Percentiles rank a stretch among this genome's conserved stretches.
Conservation (phyloP, 2,113 vertebrate genomes). For the Anhinga rufa region DNA sequence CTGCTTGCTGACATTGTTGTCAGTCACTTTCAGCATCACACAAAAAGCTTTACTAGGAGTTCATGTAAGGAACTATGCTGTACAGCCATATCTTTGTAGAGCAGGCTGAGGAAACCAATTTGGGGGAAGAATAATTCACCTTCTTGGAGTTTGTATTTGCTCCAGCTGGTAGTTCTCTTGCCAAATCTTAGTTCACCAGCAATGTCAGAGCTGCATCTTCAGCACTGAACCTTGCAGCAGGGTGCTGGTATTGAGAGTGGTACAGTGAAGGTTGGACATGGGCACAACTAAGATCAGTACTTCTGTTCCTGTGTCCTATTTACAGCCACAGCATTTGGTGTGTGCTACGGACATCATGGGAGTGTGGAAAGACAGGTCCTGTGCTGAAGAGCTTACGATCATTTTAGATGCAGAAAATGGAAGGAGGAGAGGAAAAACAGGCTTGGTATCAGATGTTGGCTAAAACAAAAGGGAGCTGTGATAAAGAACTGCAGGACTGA, state of each 20-base stretch:
- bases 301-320: background rate
- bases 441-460: background rate
- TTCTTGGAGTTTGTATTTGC: background rate
- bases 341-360: background rate
- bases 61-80: rapidly evolving
- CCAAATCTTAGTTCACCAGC: background rate
- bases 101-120: background rate
- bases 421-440: background rate
- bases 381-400: background rate
- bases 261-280: background rate
- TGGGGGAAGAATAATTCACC: background rate
- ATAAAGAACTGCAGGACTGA: background rate
- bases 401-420: background rate
- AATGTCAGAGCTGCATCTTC: background rate
- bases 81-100: background rate
- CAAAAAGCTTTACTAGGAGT: background rate
- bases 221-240: background rate
- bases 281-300: background rate
- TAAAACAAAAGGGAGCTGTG: background rate
- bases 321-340: background rate
- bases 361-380: background rate
- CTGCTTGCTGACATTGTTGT: background rate
- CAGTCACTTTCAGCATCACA: background rate
- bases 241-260: background rate
- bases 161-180: background rate